Percentiles rank a stretch among this genome's conserved stretches.
These are phyloP conservation scores for Campopleginae sp. DNA, from an alignment of 2,888 invertebrate species.

Conservation along the genomic window DNA sequence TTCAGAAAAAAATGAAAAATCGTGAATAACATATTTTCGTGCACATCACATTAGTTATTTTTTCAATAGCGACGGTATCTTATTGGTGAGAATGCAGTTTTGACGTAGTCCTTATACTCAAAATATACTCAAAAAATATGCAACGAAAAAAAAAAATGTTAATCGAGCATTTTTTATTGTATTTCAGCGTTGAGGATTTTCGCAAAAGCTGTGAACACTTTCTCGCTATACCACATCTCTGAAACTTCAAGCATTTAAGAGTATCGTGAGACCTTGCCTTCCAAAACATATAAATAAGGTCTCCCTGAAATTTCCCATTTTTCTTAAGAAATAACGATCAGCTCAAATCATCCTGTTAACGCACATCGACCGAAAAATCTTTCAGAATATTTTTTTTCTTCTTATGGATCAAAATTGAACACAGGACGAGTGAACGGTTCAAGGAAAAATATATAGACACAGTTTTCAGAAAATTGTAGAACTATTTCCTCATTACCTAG, in stretches of 20 bases:
- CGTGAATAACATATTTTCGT: not conserved
- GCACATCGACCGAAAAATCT: too few relatives aligned
- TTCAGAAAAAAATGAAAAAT: not conserved
- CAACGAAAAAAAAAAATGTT: not conserved
- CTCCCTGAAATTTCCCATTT: slow-evolving; percentile 21
- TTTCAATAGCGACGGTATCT: not conserved
- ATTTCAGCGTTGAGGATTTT: not conserved
- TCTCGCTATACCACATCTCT: not conserved
- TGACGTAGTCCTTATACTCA: not conserved
- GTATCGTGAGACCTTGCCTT: slow-evolving; percentile 12
- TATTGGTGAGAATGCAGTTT: not conserved
- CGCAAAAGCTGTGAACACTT: not conserved
- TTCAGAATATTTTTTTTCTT: too few relatives aligned
- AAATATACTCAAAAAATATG: not conserved
- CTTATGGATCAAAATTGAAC: too few relatives aligned
- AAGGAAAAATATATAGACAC: too few relatives aligned
- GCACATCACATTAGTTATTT: not conserved
- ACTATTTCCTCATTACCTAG: not conserved
- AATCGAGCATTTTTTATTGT: not conserved
- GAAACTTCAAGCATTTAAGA: slow-evolving; percentile 33
- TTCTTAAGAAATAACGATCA: slow-evolving; percentile 19
- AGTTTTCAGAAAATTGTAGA: not conserved
- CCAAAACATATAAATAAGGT: slow-evolving; percentile 46
- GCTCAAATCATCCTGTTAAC: not conserved
- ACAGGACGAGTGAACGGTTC: too few relatives aligned